A percentile compares a stretch with the other conserved stretches of the same genome.
Evolutionary conservation across 2,113 vertebrate genomes (phyloP).

Genomic region (Falco punctatus): DNA sequence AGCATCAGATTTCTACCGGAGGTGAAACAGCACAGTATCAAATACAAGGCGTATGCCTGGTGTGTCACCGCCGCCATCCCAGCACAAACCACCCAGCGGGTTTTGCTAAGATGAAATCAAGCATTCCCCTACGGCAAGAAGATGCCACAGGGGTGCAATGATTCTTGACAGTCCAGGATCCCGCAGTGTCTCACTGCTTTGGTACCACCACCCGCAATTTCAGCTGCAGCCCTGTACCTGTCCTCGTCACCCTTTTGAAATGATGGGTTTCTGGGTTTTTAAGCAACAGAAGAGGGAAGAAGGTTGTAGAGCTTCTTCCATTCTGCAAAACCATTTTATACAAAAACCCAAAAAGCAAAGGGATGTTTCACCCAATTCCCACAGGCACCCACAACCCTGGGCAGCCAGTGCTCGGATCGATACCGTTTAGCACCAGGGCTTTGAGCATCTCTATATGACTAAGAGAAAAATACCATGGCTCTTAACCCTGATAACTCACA

Average conservation of each 20-base stretch:
- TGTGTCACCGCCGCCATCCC: fast-evolving
- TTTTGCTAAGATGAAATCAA: background rate
- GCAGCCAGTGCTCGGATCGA: background rate
- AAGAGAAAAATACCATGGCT: background rate
- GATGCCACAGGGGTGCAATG: background rate
- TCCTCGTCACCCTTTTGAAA: background rate
- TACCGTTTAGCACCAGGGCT: background rate
- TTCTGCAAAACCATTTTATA: background rate
- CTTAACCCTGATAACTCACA: background rate
- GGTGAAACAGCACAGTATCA: background rate
- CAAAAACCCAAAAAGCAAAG: background rate
- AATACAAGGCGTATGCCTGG: background rate
- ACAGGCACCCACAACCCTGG: fast-evolving
- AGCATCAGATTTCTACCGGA: background rate
- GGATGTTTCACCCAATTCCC: background rate
- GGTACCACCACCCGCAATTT: background rate
- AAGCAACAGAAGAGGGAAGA: background rate
- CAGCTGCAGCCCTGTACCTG: background rate
- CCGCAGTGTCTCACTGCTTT: background rate
- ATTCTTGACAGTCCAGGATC: background rate
- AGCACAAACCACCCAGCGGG: fast-evolving
- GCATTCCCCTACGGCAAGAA: fast-evolving
- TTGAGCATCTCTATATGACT: background rate
- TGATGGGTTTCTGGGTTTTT: background rate
- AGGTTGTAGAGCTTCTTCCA: background rate